Base-by-base conservation (phyloP, 1,140 invertebrate species). In the Orussus abietinus region DNA sequence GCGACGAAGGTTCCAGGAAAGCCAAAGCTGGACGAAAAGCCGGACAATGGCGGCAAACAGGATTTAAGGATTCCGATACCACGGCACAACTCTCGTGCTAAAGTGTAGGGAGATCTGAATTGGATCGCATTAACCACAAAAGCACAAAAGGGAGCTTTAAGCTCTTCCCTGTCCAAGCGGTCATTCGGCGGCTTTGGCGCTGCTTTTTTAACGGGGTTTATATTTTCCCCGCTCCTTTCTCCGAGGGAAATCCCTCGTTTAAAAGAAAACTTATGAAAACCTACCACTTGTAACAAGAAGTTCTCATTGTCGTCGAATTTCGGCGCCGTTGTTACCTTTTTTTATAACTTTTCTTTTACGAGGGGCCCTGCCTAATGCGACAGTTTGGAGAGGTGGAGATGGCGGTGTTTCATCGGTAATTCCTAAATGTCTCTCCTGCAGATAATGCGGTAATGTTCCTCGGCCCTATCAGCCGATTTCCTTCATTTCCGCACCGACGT, bases 401-500 rank as follows among this genome's bases (percentile, higher is more conserved):
- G 46, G 48, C 42, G n/a, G n/a, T n/a, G n/a, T n/a, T n/a, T 39
- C 10, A 29, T 42, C 49, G 18, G 47, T 54, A 58, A 60, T 60
- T 58, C 41, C 55, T 54, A 53, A 54, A 50, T 32, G 32, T 40
- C 45, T 33, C n/a, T 9, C n/a, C 29, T 37, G 33, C 42, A 51
- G 60, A 61, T 59, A 59, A 43, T 44, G 36, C 58, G 52, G 45
- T 57, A 61, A 61, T 57, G 60, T 55, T 54, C 57, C 48, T 47
- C 32, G 34, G 45, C 48, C 34, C 47, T 61, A 61, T 63, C 60
- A 55, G 25, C 42, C 57, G 56, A 61, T 61, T 63, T 53, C 48
- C 54, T 61, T 63, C 54, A 63, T 63, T 63, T 63, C 60, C 60
- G 57, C 19, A 18, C n/a, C n/a, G n/a, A n/a, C n/a, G n/a, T n/a